These are phyloP conservation scores for Zaprionus lachaisei DNA, from an alignment of 1,140 invertebrate genomes.

Conservation along the genomic window DNA sequence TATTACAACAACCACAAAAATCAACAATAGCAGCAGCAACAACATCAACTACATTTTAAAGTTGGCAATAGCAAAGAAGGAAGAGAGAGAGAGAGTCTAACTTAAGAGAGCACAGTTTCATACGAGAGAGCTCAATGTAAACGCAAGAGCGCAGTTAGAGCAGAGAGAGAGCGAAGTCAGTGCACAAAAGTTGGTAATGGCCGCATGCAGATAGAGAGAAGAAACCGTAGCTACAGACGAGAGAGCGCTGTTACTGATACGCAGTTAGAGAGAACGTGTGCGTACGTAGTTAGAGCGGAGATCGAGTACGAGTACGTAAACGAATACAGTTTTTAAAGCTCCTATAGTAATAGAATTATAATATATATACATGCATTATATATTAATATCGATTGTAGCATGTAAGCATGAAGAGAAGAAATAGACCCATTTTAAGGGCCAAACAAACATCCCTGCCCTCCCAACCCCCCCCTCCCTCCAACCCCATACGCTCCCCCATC, in stretches of 20 bases:
- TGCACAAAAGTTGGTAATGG: too few species aligned
- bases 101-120: too few species aligned
- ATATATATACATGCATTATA: conserved; percentile 33
- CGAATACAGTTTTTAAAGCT: conserved; percentile 66
- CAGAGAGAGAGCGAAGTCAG: too few species aligned
- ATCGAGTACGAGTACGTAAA: conserved; percentile 23
- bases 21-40: conserved; percentile 26
- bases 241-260: too few species aligned
- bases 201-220: neutral
- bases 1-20: conserved; percentile 28
- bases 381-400: conserved; percentile 52
- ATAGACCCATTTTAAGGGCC: conserved; percentile 45
- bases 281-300: neutral
- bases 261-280: neutral
- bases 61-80: conserved; percentile 25
- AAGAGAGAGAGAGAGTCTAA: neutral
- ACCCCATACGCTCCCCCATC: neutral
- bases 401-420: conserved; percentile 27
- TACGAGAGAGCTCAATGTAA: too few species aligned
- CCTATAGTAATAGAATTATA: conserved; percentile 74
- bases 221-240: neutral
- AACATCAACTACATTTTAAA: conserved; percentile 24
- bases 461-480: neutral
- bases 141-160: too few species aligned
- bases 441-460: neutral